Evolutionary conservation across 2,797 vertebrate genomes (phyloP).

Genomic region (Notolabrus celidotus): DNA sequence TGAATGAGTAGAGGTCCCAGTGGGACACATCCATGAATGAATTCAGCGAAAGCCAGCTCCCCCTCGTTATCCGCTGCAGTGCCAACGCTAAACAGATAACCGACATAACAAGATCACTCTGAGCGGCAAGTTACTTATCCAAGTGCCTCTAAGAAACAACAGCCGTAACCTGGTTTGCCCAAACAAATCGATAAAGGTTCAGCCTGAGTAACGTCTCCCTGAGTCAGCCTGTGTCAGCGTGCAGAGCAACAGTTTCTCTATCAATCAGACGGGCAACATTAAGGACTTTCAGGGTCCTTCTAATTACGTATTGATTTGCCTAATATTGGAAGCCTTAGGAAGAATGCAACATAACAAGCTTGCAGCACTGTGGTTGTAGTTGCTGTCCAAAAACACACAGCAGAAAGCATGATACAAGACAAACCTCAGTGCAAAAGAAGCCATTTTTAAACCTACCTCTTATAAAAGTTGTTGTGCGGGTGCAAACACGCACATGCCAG

Average conservation of each 20-base stretch:
- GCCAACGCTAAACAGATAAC: constrained; percentile 39
- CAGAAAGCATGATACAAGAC: background rate
- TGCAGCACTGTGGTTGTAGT: background rate
- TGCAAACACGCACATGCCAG: constrained; percentile 96
- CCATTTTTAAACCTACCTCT: constrained; percentile 87
- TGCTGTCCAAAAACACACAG: constrained; percentile 1
- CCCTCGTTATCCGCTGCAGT: constrained; percentile 17
- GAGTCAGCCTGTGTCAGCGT: constrained; percentile 39
- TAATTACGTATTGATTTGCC: constrained; percentile 33
- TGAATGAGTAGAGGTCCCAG: constrained; percentile 59
- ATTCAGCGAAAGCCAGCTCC: constrained; percentile 37
- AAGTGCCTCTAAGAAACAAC: constrained; percentile 41
- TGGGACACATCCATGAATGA: constrained; percentile 48
- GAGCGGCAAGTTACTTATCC: constrained; percentile 52
- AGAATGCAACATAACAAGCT: constrained; percentile 17
- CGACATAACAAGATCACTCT: constrained; percentile 33
- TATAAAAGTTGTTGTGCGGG: constrained; percentile 93
- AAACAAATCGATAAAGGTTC: constrained; percentile 47
- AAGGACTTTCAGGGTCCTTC: constrained; percentile 15
- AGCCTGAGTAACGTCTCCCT: constrained; percentile 45
- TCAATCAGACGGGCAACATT: constrained; percentile 22
- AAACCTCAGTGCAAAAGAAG: background rate
- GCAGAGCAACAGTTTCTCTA: constrained; percentile 32
- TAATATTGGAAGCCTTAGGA: constrained; percentile 15
- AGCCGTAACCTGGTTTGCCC: constrained; percentile 37